Evolutionary conservation across 2,888 invertebrate species (phyloP).

Genomic region (Latrodectus elegans): DNA sequence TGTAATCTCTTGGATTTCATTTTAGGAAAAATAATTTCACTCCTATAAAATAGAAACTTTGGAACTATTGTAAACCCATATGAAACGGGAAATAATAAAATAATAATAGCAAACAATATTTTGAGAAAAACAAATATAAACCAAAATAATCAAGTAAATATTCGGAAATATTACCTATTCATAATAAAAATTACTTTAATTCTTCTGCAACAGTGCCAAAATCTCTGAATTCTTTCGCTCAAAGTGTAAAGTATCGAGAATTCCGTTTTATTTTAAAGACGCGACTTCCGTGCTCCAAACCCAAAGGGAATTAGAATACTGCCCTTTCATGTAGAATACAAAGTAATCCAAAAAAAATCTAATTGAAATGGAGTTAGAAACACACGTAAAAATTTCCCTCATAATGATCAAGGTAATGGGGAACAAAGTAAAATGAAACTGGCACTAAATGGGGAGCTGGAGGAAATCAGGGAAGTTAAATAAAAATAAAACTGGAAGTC

Average conservation of each 20-base stretch:
- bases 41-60: too few relatives aligned
- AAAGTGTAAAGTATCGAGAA: too few relatives aligned
- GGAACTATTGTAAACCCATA: not conserved
- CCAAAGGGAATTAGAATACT: not conserved
- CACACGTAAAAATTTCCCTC: slow-evolving; percentile 13
- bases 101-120: not conserved
- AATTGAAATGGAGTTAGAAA: not conserved
- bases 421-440: slow-evolving; percentile 34
- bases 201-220: too few relatives aligned
- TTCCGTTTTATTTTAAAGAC: too few relatives aligned
- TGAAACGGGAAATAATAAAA: not conserved
- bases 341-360: not conserved
- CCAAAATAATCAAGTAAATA: not conserved
- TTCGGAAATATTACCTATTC: too few relatives aligned
- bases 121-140: not conserved
- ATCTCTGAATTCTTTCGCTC: too few relatives aligned
- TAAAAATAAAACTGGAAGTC: slow-evolving; percentile 22
- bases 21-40: too few relatives aligned
- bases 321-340: not conserved
- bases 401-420: slow-evolving; percentile 33
- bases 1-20: too few relatives aligned
- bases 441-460: slow-evolving; percentile 30
- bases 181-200: too few relatives aligned
- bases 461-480: slow-evolving; percentile 50
- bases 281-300: too few relatives aligned